Evolutionary conservation across 2,113 vertebrate genomes (phyloP), one percentile per base, ranked within the genome.

Genomic region (Pipa parva): DNA sequence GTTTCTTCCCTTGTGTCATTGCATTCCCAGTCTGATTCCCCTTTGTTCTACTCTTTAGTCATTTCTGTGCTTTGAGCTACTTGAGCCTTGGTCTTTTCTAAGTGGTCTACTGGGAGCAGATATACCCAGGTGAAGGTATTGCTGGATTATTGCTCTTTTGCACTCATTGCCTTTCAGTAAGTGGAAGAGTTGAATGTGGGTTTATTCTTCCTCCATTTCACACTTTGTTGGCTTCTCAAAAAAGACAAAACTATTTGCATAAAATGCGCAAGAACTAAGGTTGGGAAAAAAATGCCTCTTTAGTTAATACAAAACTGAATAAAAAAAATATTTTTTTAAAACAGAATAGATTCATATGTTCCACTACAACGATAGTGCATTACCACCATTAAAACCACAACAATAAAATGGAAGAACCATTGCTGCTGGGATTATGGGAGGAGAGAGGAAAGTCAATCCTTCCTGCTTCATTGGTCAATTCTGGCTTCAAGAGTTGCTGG

Each of bases 91-190:
- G 3, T 24, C 46, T 54, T n/a, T 39, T 42, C n/a, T 29, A 27
- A 36, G 21, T 10, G 39, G 42, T 21, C 12, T 7, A 37, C 51
- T 46, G 13, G 2, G 26, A 26, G 31, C 11, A 59, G 33, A 48
- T 46, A 10, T 61, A 61, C 57, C 54, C 66, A 61, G 56, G 48
- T 61, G 25, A 33, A 33, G 27, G 12, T 42, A 60, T 51, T 46
- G 54, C 15, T 46, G 59, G 58, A 48, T 70, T 70, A 61, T 54
- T 22, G 36, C 15, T 51, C 33, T 42, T 54, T 70, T 50, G 60
- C 58, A 52, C 49, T 58, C 2, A 18, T 31, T 20, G 8, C 13
- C 39, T 45, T 70, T 45, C 45, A 59, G 39, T 68, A 42, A 42
- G n/a, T n/a, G n/a, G n/a, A n/a, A 17, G 39, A 15, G 39, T 13